A percentile compares a stretch with the other conserved stretches of the same genome.
Evolutionary conservation across 2,113 vertebrate species (phyloP).

Genomic region (Scytalopus superciliaris): DNA sequence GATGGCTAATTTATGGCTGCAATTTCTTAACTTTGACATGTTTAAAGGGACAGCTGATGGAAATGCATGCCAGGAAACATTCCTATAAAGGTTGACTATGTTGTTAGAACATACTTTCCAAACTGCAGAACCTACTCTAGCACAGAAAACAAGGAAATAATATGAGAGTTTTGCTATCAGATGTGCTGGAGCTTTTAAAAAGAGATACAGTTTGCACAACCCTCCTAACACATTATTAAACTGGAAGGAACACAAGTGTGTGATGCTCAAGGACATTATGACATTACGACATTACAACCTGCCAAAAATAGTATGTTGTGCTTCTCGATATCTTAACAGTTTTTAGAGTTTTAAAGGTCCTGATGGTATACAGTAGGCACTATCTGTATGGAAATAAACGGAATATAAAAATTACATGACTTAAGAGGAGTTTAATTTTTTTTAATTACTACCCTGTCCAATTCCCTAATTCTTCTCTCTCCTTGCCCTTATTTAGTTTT

Average conservation of each 20-base stretch:
- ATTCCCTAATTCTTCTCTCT: background rate
- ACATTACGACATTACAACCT: background rate
- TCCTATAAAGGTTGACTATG: background rate
- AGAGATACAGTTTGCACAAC: background rate
- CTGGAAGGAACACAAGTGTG: background rate
- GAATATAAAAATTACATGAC: background rate
- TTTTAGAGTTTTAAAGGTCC: background rate
- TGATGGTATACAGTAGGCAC: background rate
- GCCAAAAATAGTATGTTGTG: background rate
- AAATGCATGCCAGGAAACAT: background rate
- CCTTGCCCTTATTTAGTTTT: background rate
- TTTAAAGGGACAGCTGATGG: conserved; percentile 26
- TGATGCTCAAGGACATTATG: background rate
- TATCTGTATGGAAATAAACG: background rate
- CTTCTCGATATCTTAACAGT: background rate
- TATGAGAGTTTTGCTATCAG: background rate
- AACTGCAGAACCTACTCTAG: background rate
- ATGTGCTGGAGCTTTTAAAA: background rate
- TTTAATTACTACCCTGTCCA: background rate
- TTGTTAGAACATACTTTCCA: background rate
- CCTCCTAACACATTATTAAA: background rate
- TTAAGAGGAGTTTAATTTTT: background rate
- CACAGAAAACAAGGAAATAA: background rate
- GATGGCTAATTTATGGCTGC: conserved; percentile 17
- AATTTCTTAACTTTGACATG: background rate